Evolutionary conservation across 1,140 invertebrate genomes (phyloP).

Genomic region (Mylabris phalerata): DNA sequence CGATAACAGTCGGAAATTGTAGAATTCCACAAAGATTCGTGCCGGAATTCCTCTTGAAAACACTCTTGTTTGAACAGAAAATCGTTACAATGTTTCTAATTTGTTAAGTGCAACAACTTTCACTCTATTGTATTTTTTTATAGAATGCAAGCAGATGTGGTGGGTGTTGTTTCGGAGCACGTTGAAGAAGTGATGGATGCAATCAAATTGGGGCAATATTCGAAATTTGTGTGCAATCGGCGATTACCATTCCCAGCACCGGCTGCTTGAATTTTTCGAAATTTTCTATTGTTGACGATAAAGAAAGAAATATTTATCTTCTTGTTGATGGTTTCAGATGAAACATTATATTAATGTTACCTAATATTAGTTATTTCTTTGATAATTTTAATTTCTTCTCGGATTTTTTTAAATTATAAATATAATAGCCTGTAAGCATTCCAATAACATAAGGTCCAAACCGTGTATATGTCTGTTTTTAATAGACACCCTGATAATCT

Average conservation of each 20-base stretch:
- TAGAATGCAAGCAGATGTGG: slow-evolving; percentile 50
- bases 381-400: too few species aligned
- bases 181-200: slow-evolving; percentile 55
- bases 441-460: too few species aligned
- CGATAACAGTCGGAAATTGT: too few species aligned
- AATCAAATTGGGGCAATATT: slow-evolving; percentile 50
- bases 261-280: neutral
- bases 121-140: slow-evolving; percentile 25
- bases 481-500: too few species aligned
- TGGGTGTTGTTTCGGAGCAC: slow-evolving; percentile 47
- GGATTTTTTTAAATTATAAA: too few species aligned
- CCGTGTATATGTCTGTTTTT: too few species aligned
- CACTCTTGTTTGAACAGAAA: too few species aligned
- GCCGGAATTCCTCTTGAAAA: too few species aligned
- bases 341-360: slow-evolving; percentile 18
- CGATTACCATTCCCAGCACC: slow-evolving; percentile 23
- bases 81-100: too few species aligned
- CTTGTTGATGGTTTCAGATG: slow-evolving; percentile 6
- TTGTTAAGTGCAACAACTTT: neutral
- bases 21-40: too few species aligned
- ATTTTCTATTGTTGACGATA: neutral
- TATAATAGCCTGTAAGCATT: too few species aligned
- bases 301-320: slow-evolving; percentile 7
- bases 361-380: neutral
- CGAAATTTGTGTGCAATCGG: slow-evolving; percentile 46